Base-by-base conservation (phyloP, 2,113 vertebrate species). In the Sorex araneus region DNA sequence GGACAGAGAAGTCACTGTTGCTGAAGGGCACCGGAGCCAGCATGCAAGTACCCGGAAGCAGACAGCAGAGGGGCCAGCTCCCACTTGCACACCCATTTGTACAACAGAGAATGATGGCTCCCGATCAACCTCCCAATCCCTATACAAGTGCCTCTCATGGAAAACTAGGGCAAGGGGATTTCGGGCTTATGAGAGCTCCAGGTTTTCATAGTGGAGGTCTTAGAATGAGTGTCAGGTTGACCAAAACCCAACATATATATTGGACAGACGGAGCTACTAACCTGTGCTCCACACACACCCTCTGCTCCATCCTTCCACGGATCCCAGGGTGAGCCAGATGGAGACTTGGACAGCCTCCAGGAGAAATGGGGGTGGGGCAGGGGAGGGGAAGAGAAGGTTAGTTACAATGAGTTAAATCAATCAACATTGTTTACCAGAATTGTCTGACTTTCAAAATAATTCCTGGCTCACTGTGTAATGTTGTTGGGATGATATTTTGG, bases 341-440 rank as follows among this genome's bases (percentile, higher is more conserved):
- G 27, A 67, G 25, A 34, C 34, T 40, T 11, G 8, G 40, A 9
- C 8, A 77, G 23, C 78, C 18, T 90, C 80, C 89, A 90, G 71
- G 28, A 40, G 27, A 69, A 0, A 87, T 43, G 11, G 81, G 63
- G 27, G 21, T 66, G 28, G 10, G 28, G 43, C 5, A 7, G 32
- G 64, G 27, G 13, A n/a, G 45, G 3, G 11, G 75, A 40, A 19
- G 60, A 21, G 34, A 73, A 27, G 13, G 50, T 5, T 13, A 40
- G 36, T 40, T 75, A 57, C 81, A 66, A 21, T 23, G 85, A 86
- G 90, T 90, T 78, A 88, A 90, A 91, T 70, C 89, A 84, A 82
- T 91, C 81, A 76, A 34, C 87, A 50, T 8, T 87, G 81, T 89
- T 95, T 94, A 94, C 80, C 76, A 73, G 40, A 87, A 95, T 83